phyloP scores from a whole-genome alignment of 2,888 invertebrate species.

The Phengaris alcon region DNA sequence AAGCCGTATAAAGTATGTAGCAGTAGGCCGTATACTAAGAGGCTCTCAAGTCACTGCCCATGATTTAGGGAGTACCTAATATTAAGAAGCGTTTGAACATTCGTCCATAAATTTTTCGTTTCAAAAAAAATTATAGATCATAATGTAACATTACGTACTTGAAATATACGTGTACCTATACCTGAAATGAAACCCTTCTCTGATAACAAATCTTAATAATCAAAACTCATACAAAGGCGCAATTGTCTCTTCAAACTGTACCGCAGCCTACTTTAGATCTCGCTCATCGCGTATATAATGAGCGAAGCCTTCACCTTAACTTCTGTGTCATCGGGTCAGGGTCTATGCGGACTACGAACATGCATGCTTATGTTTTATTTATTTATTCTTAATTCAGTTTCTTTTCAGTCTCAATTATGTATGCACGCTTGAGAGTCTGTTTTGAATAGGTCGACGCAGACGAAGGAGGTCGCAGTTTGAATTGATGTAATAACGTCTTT shows the following conservation, averaged over 20 bases:
- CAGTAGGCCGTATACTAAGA: too few species aligned
- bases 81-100: background rate
- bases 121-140: background rate
- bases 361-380: conserved; percentile 25
- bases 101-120: background rate
- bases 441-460: background rate
- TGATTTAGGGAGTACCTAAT: background rate
- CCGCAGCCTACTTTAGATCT: conserved; percentile 9
- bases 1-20: too few species aligned
- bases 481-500: background rate
- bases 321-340: conserved; percentile 25
- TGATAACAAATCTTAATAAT: conserved; percentile 2
- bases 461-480: conserved; percentile 5
- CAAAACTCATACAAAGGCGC: background rate
- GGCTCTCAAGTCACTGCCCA: too few species aligned
- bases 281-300: conserved; percentile 12
- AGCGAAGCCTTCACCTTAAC: conserved; percentile 25
- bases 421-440: background rate
- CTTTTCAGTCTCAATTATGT: conserved; percentile 26
- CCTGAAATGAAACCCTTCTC: background rate
- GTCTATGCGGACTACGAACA: conserved; percentile 12
- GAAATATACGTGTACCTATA: too few species aligned
- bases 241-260: conserved; percentile 10
- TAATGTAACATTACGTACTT: background rate
- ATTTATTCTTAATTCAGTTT: conserved; percentile 27